Evolutionary conservation across 92 coral and sea anemone genomes (phyloP).

Genomic region (Chrysogorgia sp.): DNA sequence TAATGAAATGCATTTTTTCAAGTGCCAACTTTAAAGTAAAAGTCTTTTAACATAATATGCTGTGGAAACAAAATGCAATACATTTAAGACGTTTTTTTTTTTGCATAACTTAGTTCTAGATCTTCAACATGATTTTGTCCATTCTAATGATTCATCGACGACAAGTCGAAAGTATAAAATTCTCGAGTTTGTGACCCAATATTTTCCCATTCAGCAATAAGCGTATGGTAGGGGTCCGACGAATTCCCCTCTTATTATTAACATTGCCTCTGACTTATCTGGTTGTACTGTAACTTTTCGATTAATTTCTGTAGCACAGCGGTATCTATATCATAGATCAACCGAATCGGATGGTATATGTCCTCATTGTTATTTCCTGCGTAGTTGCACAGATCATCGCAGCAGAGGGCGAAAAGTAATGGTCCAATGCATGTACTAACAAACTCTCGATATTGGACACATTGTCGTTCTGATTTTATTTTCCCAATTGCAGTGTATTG

Average conservation of each 20-base stretch:
- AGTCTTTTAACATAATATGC: no score
- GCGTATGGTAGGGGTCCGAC: no score
- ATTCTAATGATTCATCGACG: no score
- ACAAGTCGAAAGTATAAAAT: no score
- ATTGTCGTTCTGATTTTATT: constrained; percentile 33
- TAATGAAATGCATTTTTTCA: no score
- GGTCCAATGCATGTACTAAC: constrained; percentile 54
- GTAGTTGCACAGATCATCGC: constrained; percentile 44
- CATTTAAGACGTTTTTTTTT: no score
- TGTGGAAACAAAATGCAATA: no score
- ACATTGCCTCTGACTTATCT: constrained; percentile 18
- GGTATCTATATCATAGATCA: not conserved
- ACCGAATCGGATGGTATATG: constrained; percentile 20
- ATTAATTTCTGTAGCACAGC: not conserved
- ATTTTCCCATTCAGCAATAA: no score
- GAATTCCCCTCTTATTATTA: constrained; percentile 9
- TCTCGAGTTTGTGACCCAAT: no score
- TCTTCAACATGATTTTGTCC: no score
- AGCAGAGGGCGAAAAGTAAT: constrained; percentile 46
- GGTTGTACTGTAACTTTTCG: constrained; percentile 14
- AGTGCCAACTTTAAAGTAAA: no score
- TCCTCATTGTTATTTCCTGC: constrained; percentile 5
- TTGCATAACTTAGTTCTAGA: no score
- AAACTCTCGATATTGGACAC: constrained; percentile 43
- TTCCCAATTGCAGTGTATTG: constrained; percentile 40